Evolutionary conservation across 2,797 vertebrate species (phyloP), one percentile per base, ranked within the genome.

Genomic region (Hypotaenidia philippensis): DNA sequence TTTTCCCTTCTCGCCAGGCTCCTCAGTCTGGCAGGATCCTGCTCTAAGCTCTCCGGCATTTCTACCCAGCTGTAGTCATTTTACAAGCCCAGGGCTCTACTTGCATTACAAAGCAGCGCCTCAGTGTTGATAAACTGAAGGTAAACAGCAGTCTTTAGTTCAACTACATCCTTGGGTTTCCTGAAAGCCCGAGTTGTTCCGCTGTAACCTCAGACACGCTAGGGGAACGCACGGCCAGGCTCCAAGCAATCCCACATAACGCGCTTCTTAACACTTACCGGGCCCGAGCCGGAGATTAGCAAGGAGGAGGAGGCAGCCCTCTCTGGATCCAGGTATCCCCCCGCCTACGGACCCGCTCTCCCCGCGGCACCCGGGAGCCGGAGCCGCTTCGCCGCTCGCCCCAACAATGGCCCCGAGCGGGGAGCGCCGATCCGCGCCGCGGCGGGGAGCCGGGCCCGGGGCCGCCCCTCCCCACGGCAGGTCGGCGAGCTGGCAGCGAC

Each of bases 401-500:
- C 47, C 84, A 20, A 1, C 63, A 5, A 21, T 1, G 57, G 41
- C 56, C 18, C 29, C 25, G 41, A 38, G 57, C 23, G 9, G 12
- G 32, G n/a, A 71, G 32, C 47, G 23, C 41, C 4, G 25, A 10
- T 11, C 34, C 16, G 34, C 34, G 52, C 29, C 29, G 32, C 56
- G 21, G 47, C 21, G 16, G 56, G 56, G 26, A 63, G 44, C 27
- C 53, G 61, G 40, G 13, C 34, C 21, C 50, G 27, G 3, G 20
- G n/a, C 55, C 34, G 69, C 69, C 38, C 74, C 90, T 70, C 57
- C 74, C 70, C 56, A 56, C 69, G 1, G 65, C 87, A 79, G 87
- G 68, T 86, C 81, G 4, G 50, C 68, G 50, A 69, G 40, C 38
- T 9, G 79, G 64, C 83, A 41, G 79, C 32, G 32, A 61, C 52